Percentiles rank a stretch among this genome's conserved stretches.
These are phyloP conservation scores for Cheilosia grossa DNA, from an alignment of 2,888 invertebrate species.

Conservation along the genomic window DNA sequence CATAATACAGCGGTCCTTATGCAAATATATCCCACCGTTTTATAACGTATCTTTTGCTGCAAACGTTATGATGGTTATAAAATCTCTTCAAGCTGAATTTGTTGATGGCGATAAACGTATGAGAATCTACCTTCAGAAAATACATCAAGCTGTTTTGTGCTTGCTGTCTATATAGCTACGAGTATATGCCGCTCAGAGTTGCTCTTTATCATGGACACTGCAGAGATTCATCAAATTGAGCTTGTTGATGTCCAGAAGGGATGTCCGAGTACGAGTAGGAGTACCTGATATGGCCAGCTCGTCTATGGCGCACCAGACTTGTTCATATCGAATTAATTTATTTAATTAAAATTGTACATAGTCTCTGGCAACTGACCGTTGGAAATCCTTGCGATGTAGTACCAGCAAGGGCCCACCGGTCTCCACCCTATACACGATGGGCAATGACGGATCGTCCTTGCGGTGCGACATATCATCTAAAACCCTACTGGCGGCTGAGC, in stretches of 20 bases:
- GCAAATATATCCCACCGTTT: constrained; percentile 7
- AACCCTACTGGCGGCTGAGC: not conserved
- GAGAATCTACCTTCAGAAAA: constrained; percentile 28
- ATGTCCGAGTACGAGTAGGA: constrained; percentile 3
- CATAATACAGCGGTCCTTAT: not conserved
- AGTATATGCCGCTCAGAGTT: constrained; percentile 2
- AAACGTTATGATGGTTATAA: constrained; percentile 26
- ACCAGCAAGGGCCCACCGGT: constrained; percentile 5
- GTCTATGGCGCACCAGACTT: constrained; percentile 29
- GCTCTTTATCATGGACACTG: constrained; percentile 47
- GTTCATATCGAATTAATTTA: constrained; percentile 69
- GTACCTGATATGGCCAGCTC: constrained; percentile 44
- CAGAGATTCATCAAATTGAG: constrained; percentile 69
- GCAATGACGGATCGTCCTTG: constrained; percentile 58
- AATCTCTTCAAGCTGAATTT: constrained; percentile 53
- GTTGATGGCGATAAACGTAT: constrained; percentile 47
- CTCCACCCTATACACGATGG: constrained; percentile 5
- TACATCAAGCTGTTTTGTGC: constrained; percentile 2
- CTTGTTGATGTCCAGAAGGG: constrained; percentile 59
- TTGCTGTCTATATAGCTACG: not conserved
- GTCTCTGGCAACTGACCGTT: constrained; percentile 32
- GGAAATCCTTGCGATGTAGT: constrained; percentile 17
- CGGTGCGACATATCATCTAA: constrained; percentile 52
- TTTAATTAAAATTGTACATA: constrained; percentile 71
- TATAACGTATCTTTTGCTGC: constrained; percentile 25